phyloP scores from a whole-genome alignment of 1,140 invertebrate species.

The Nasonia giraulti region DNA sequence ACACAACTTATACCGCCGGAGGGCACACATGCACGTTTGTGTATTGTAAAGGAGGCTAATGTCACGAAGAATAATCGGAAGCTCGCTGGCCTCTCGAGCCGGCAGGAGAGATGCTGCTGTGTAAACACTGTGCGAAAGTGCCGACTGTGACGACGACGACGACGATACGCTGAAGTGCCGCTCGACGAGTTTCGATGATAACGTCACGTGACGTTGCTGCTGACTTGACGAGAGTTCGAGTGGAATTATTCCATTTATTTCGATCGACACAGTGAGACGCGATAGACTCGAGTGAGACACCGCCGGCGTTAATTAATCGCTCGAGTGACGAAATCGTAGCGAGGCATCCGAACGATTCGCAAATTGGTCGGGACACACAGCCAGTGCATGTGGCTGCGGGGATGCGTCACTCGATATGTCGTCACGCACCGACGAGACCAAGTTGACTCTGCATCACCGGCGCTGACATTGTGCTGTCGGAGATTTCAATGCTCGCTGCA shows the following conservation, averaged over 20 bases:
- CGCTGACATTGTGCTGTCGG: background rate
- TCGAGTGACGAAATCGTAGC: background rate
- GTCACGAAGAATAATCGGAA: constrained; percentile 3
- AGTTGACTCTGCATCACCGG: background rate
- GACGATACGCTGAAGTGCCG: background rate
- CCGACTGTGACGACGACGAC: background rate
- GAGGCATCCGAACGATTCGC: background rate
- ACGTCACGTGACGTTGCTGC: background rate
- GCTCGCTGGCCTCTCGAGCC: background rate
- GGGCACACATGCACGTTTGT: background rate
- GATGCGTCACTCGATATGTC: background rate
- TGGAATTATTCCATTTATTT: too few species aligned
- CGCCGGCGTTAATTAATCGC: background rate
- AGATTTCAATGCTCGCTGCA: constrained; percentile 39
- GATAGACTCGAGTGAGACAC: background rate
- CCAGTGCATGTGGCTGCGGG: too few species aligned
- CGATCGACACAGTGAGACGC: too few species aligned
- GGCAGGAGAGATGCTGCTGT: background rate
- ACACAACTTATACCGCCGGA: background rate
- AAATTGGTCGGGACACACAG: background rate
- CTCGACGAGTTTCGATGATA: background rate
- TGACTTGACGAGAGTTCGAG: too few species aligned
- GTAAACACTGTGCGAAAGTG: background rate
- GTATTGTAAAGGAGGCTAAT: background rate
- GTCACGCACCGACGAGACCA: background rate